Base-by-base conservation (phyloP, 2,797 vertebrate genomes). In the Sciurus vulgaris region DNA sequence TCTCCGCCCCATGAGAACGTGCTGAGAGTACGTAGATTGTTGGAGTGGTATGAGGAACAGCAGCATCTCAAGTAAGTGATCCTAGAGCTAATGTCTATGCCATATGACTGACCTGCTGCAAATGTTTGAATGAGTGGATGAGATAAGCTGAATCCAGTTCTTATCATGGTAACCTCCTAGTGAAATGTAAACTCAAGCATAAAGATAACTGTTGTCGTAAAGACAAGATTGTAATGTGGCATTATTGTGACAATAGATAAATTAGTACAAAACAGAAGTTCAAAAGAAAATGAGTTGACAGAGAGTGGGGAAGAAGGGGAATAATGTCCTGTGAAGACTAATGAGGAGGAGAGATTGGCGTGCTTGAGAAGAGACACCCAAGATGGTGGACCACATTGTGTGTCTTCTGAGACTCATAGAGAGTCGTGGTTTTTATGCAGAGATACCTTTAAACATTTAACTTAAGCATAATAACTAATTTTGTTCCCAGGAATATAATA, bases 311-410 rank as follows among this genome's bases (percentile, higher is more conserved):
- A 56, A 11, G n/a, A 56, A 85, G 14, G n/a, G 3, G 44, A 38
- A 6, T 20, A n/a, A 9, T 20, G 20, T 17, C 22, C 35, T 38
- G 15, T 20, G 9, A 33, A n/a, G 8, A 44, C 12, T 26, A 22
- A 41, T 3, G 38, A 69, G 41, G 12, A 51, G 26, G 7, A 47
- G 61, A n/a, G 1, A 0, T 22, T 51, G 5, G 10, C 54, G 38
- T 54, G 13, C 9, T 61, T 5, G 7, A 44, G 8, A 67, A 90
- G 89, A 41, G 14, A 28, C 15, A 3, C 2, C 9, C 22, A 20
- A 7, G 0, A 18, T 67, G 9, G 7, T 44, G 0, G n/a, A 14
- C 74, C 7, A 7, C 9, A 6, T 1, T 65, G 1, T n/a, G 1
- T 41, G 2, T 73, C 38, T 74, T 78, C 72, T 85, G 35, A 20